Conservation (phyloP, 2,797 vertebrate species). For the Ateles fusciceps region DNA sequence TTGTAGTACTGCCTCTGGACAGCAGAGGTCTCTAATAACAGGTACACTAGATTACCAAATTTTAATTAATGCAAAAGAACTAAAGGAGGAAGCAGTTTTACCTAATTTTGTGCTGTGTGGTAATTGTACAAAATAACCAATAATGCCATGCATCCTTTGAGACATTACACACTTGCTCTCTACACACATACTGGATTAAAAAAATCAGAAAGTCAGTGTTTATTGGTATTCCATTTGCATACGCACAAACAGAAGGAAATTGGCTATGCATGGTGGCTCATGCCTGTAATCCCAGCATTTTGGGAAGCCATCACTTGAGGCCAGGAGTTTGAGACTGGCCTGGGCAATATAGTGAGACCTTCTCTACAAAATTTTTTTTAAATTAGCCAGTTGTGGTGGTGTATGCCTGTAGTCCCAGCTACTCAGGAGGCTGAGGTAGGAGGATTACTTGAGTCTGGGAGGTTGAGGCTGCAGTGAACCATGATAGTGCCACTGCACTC, state of each 20-base stretch:
- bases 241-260: background rate
- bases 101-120: background rate
- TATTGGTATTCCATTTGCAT: background rate
- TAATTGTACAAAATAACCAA: background rate
- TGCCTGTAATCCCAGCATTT: background rate
- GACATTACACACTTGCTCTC: background rate
- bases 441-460: background rate
- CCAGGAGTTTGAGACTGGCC: background rate
- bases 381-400: background rate
- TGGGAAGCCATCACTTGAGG: background rate
- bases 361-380: background rate
- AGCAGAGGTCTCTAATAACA: constrained; percentile 74
- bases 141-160: background rate
- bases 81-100: background rate
- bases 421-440: background rate
- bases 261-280: background rate
- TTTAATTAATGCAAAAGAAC: constrained; percentile 57
- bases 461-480: background rate
- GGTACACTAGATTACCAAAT: constrained; percentile 19
- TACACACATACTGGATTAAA: background rate
- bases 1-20: constrained; percentile 50
- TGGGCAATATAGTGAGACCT: background rate
- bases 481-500: background rate
- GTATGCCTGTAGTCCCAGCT: background rate
- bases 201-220: background rate